phyloP scores from a whole-genome alignment of 1,140 invertebrate genomes.

The Marisa cornuarietis region DNA sequence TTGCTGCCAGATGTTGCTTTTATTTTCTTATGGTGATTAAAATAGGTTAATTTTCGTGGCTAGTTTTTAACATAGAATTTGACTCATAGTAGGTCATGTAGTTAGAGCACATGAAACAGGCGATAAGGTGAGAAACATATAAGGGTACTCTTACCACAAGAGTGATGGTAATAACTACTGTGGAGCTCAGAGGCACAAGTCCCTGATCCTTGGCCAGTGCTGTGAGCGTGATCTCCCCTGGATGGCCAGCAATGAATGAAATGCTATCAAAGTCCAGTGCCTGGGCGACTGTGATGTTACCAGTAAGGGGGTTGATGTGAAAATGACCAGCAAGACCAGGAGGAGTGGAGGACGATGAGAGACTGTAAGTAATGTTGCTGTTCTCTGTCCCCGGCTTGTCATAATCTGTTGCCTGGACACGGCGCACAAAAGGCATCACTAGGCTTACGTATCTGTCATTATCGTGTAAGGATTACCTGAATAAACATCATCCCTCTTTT shows the following conservation, averaged over 20 bases:
- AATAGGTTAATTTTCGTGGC: no score
- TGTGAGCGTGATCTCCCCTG: background rate
- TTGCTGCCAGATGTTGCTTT: no score
- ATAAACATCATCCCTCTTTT: no score
- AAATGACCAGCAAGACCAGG: conserved; percentile 29
- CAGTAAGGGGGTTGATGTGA: background rate
- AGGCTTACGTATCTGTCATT: no score
- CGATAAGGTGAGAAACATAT: no score
- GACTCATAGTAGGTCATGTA: no score
- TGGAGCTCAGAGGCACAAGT: background rate
- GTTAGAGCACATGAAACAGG: no score
- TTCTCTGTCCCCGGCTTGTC: conserved; percentile 38
- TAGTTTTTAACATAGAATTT: no score
- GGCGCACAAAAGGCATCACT: no score
- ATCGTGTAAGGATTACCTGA: no score
- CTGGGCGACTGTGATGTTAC: background rate
- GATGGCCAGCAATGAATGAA: background rate
- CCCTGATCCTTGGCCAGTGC: conserved; percentile 7
- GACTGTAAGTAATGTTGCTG: conserved; percentile 29
- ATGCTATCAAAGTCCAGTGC: conserved; percentile 7
- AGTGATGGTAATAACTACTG: background rate
- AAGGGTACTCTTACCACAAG: background rate
- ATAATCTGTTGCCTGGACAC: conserved; percentile 37
- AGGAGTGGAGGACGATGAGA: conserved; percentile 8
- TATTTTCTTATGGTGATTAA: no score